Percentiles rank a stretch among this genome's conserved stretches.
phyloP scores from a whole-genome alignment of 2,113 vertebrate genomes.

The Petaurus breviceps region DNA sequence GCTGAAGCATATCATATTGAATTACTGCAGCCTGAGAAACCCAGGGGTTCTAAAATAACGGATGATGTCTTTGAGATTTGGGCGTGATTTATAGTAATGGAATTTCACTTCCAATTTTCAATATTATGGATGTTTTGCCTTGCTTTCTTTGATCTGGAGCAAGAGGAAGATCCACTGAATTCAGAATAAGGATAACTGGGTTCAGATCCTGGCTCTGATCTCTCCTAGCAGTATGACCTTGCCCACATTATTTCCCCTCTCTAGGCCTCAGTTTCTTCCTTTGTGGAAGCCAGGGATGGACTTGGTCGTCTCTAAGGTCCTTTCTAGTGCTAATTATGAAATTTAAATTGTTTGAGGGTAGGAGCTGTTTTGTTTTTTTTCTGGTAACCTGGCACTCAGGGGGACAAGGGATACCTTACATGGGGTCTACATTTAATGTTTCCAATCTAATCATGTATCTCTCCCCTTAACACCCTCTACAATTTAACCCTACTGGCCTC shows the following conservation, averaged over 20 bases:
- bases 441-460: neutral
- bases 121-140: constrained; percentile 15
- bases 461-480: neutral
- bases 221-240: neutral
- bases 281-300: neutral
- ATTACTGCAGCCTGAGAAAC: constrained; percentile 75
- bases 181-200: neutral
- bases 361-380: neutral
- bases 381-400: neutral
- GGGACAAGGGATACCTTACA: neutral
- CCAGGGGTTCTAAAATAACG: constrained; percentile 67
- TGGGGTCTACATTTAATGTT: neutral
- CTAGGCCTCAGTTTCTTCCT: neutral
- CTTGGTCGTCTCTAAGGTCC: neutral
- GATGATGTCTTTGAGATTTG: constrained; percentile 65
- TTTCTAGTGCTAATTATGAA: neutral
- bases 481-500: neutral
- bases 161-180: neutral
- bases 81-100: constrained; percentile 69
- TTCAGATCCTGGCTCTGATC: neutral
- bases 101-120: neutral
- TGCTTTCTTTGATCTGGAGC: neutral
- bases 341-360: neutral
- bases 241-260: neutral
- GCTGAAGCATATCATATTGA: constrained; percentile 80